A percentile compares a stretch with the other conserved stretches of the same genome.
phyloP scores from a whole-genome alignment of 2,797 vertebrate genomes.

The Spinus pinus region DNA sequence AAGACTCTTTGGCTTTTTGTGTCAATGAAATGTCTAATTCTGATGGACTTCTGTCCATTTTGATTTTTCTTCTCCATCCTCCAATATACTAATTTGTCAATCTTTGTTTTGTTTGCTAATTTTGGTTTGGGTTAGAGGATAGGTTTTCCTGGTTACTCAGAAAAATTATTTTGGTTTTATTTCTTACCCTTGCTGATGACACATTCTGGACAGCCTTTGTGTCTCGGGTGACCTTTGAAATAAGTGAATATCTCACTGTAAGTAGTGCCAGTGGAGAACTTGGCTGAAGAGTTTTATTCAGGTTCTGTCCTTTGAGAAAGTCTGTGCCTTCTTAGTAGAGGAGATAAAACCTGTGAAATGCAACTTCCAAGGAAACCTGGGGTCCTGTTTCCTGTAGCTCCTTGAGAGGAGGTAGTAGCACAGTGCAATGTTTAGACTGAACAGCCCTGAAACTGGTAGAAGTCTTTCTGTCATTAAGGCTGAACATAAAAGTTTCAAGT shows the following conservation, averaged over 20 bases:
- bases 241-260: neutral
- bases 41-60: neutral
- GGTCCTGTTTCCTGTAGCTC: neutral
- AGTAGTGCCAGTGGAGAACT: neutral
- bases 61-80: neutral
- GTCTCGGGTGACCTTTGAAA: neutral
- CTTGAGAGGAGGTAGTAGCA: neutral
- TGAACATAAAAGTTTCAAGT: neutral
- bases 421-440: neutral
- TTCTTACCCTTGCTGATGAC: neutral
- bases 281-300: neutral
- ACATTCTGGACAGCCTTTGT: neutral
- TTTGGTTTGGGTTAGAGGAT: neutral
- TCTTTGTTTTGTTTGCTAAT: neutral
- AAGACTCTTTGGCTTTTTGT: neutral
- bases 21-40: neutral
- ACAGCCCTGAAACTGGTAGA: neutral
- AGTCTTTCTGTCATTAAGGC: neutral
- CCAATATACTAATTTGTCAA: neutral
- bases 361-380: neutral
- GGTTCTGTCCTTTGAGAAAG: neutral
- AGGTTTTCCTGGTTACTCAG: neutral
- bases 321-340: neutral
- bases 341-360: neutral
- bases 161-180: neutral